Conservation (phyloP, 2,797 vertebrate species). For the Hippocampus kuda region DNA sequence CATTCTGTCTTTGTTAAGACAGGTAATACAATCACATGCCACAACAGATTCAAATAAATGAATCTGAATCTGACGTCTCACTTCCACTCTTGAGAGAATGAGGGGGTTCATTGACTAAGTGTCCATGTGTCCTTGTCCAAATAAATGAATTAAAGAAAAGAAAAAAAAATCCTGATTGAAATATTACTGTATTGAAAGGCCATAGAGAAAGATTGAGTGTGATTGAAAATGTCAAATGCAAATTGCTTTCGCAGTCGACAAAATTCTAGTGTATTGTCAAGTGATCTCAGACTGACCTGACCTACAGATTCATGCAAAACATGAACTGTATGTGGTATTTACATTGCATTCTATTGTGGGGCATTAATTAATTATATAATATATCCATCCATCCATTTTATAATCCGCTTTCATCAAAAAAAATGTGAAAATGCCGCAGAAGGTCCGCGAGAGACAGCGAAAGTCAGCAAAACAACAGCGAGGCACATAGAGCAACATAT, state of each 20-base stretch:
- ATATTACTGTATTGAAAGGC: slow-evolving; percentile 22
- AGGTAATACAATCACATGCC: slow-evolving; percentile 55
- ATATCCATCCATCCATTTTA: too few relatives aligned
- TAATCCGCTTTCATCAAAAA: too few relatives aligned
- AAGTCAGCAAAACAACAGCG: too few relatives aligned
- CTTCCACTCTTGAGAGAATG: slow-evolving; percentile 21
- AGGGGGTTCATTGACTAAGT: slow-evolving; percentile 31
- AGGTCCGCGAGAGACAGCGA: too few relatives aligned
- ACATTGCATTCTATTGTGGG: background rate
- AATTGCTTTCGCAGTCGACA: slow-evolving; percentile 19
- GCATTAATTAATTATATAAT: background rate
- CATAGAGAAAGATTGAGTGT: slow-evolving; percentile 30
- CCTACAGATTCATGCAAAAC: background rate
- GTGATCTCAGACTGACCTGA: background rate
- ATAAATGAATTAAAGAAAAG: slow-evolving; percentile 35
- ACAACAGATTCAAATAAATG: slow-evolving; percentile 34
- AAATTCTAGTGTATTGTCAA: background rate
- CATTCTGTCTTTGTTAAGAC: slow-evolving; percentile 53
- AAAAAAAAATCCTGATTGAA: slow-evolving; percentile 20
- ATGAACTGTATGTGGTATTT: background rate
- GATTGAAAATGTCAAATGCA: slow-evolving; percentile 42
- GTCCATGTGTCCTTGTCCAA: slow-evolving; percentile 14
- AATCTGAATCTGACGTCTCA: slow-evolving; percentile 25
- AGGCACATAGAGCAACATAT: too few relatives aligned
- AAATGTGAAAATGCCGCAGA: too few relatives aligned